Conservation (phyloP, 1,140 invertebrate genomes). For the Drosophila auraria region DNA sequence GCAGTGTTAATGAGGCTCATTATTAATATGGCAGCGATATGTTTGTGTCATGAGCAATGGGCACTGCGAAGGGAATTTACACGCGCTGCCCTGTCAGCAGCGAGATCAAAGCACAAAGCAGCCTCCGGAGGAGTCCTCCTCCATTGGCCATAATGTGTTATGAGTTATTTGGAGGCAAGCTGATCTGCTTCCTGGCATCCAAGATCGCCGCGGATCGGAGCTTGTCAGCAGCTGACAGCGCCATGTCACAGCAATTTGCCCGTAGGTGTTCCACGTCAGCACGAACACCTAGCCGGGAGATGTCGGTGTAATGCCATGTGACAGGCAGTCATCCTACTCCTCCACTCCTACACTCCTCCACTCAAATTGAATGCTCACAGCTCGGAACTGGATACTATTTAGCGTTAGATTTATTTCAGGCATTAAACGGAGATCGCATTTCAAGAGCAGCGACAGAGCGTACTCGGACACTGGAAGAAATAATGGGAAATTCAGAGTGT, state of each 20-base stretch:
- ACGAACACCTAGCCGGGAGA: slow-evolving; percentile 45
- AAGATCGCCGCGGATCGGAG: slow-evolving; percentile 22
- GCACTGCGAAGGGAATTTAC: slow-evolving; percentile 59
- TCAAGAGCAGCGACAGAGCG: slow-evolving; percentile 38
- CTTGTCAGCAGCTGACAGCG: slow-evolving; percentile 83
- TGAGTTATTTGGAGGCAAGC: slow-evolving; percentile 70
- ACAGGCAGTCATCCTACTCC: slow-evolving; percentile 36
- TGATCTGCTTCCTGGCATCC: slow-evolving; percentile 73
- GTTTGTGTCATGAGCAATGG: slow-evolving; percentile 72
- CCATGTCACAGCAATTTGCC: slow-evolving; percentile 82
- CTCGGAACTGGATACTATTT: slow-evolving; percentile 65
- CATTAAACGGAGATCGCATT: slow-evolving; percentile 77
- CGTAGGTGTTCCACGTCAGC: slow-evolving; percentile 57
- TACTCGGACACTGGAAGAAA: slow-evolving; percentile 11
- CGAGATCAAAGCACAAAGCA: slow-evolving; percentile 67
- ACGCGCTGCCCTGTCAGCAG: slow-evolving; percentile 63
- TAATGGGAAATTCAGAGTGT: background rate
- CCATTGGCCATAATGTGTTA: slow-evolving; percentile 76
- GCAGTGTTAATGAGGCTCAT: slow-evolving; percentile 81
- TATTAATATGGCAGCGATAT: slow-evolving; percentile 81
- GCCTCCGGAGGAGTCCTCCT: slow-evolving; percentile 32
- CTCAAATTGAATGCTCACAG: slow-evolving; percentile 71
- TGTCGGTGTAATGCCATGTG: slow-evolving; percentile 59
- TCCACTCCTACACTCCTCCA: slow-evolving; percentile 23
- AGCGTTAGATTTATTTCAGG: slow-evolving; percentile 78